Percentiles rank a stretch among this genome's conserved stretches.
phyloP scores from a whole-genome alignment of 2,888 invertebrate species.

The Trisateles emortualis region DNA sequence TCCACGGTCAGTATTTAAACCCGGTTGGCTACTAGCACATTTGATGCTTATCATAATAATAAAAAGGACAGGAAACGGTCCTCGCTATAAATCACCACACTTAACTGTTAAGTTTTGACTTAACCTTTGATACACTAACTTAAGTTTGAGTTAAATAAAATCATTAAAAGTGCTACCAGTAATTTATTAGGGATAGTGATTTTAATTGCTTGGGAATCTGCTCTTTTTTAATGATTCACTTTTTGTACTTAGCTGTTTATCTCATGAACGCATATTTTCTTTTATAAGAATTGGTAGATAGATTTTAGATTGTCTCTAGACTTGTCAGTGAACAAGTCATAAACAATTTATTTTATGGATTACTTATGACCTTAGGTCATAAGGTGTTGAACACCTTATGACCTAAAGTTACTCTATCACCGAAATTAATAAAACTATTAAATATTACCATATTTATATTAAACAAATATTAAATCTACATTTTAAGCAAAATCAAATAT shows the following conservation, averaged over 20 bases:
- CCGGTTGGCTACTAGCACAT: slow-evolving; percentile 60
- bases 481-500: neutral
- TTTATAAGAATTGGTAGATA: no score
- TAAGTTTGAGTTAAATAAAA: slow-evolving; percentile 40
- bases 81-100: slow-evolving; percentile 65
- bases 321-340: no score
- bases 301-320: no score
- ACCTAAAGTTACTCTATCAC: no score
- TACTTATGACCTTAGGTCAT: no score
- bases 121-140: slow-evolving; percentile 53
- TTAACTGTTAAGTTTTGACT: slow-evolving; percentile 63
- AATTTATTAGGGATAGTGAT: slow-evolving; percentile 32
- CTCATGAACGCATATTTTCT: neutral
- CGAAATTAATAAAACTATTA: no score
- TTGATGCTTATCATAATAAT: slow-evolving; percentile 59
- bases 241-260: neutral
- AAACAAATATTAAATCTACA: neutral
- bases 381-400: no score
- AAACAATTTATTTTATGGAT: no score
- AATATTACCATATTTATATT: no score
- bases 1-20: slow-evolving; percentile 52
- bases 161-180: slow-evolving; percentile 35
- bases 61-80: slow-evolving; percentile 69
- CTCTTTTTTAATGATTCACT: neutral
- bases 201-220: slow-evolving; percentile 13